A percentile compares a stretch with the other conserved stretches of the same genome.
Conservation (phyloP, 2,888 invertebrate species). For the Pilophorus perplexus region DNA sequence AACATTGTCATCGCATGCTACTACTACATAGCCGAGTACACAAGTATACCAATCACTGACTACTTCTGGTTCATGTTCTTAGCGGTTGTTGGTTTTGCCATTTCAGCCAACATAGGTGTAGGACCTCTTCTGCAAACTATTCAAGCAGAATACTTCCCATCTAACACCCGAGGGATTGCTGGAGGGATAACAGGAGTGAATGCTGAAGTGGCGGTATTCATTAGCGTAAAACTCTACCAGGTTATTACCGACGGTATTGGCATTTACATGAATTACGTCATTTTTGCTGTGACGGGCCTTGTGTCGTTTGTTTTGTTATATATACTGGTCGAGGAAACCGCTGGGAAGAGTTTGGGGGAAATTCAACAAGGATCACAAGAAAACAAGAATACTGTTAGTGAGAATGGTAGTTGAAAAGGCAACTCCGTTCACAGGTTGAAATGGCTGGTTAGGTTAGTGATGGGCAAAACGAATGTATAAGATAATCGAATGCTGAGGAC, state of each 20-base stretch:
- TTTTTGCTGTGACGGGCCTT: constrained; percentile 42
- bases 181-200: constrained; percentile 46
- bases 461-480: no score
- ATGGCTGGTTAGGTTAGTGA: no score
- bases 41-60: no score
- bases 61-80: constrained; percentile 43
- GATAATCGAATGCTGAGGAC: no score
- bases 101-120: no score
- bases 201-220: constrained; percentile 43
- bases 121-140: constrained; percentile 46
- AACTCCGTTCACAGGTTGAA: no score
- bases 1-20: constrained; percentile 35
- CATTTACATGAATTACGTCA: constrained; percentile 45
- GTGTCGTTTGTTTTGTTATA: constrained; percentile 44
- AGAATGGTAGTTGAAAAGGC: background rate
- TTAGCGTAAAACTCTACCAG: constrained; percentile 46
- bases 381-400: no score
- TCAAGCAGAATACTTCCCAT: constrained; percentile 48
- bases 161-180: constrained; percentile 47
- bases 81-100: no score
- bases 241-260: no score
- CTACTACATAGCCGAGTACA: constrained; percentile 44
- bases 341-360: constrained; percentile 47
- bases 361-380: no score
- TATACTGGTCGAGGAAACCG: constrained; percentile 47